Evolutionary conservation across 2,888 invertebrate genomes (phyloP).

Genomic region (Gymnocheta viridis): DNA sequence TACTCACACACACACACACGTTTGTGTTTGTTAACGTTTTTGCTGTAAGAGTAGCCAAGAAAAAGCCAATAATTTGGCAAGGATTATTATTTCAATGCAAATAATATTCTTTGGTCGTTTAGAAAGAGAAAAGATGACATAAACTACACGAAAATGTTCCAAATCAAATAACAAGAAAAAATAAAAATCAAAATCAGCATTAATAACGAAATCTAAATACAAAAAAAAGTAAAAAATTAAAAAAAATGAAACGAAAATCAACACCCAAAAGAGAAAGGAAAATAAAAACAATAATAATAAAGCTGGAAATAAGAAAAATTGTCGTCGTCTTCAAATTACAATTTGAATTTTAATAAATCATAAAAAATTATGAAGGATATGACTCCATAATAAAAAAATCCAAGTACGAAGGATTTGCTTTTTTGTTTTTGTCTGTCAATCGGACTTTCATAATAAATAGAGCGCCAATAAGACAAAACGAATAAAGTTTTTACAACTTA

Average conservation of each 20-base stretch:
- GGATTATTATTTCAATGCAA: constrained; percentile 32
- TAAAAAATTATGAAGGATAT: constrained; percentile 57
- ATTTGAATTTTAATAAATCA: constrained; percentile 69
- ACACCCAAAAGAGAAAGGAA: constrained; percentile 12
- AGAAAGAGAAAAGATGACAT: constrained; percentile 1
- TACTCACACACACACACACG: no score
- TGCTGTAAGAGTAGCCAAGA: constrained; percentile 16
- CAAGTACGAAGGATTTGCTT: background rate
- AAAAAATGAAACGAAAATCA: constrained; percentile 23
- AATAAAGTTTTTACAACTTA: constrained; percentile 24
- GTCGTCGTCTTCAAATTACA: constrained; percentile 60
- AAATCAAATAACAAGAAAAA: constrained; percentile 52
- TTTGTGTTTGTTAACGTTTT: constrained; percentile 12
- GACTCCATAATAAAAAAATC: constrained; percentile 27
- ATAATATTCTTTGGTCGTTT: background rate
- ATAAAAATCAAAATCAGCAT: constrained; percentile 52
- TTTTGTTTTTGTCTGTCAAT: background rate
- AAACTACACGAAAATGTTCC: constrained; percentile 45
- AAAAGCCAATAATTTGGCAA: constrained; percentile 61
- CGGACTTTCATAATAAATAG: background rate
- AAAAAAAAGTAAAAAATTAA: constrained; percentile 25
- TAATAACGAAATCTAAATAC: constrained; percentile 36
- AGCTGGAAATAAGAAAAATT: constrained; percentile 32
- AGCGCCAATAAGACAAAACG: constrained; percentile 38
- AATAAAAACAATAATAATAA: background rate